Evolutionary conservation across 2,113 vertebrate species (phyloP).

Genomic region (Psittacula cyanocephala): DNA sequence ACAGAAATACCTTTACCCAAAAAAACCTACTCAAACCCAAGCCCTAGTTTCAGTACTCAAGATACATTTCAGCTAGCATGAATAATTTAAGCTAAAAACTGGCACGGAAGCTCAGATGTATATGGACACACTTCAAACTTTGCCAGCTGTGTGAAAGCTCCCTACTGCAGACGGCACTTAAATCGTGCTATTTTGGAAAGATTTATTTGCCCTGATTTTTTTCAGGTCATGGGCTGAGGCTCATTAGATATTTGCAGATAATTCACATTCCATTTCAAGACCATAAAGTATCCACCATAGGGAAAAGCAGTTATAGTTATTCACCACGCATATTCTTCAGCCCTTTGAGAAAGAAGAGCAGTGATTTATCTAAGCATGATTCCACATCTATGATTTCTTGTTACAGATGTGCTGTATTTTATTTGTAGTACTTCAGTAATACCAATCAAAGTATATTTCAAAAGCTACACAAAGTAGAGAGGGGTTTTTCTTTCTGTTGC

Average conservation of each 20-base stretch:
- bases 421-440: fast-evolving
- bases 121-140: not conserved
- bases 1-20: not conserved
- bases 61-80: fast-evolving
- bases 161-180: not conserved
- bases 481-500: not conserved
- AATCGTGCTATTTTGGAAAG: not conserved
- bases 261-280: not conserved
- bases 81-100: fast-evolving
- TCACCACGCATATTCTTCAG: not conserved
- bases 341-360: not conserved
- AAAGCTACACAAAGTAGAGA: not conserved
- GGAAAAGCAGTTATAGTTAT: not conserved
- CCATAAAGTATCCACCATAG: not conserved
- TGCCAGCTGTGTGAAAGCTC: not conserved
- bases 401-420: not conserved
- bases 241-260: not conserved
- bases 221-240: not conserved
- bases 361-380: not conserved
- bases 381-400: not conserved
- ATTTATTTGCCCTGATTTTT: not conserved
- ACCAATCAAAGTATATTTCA: not conserved
- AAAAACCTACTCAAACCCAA: not conserved
- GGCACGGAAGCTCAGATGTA: fast-evolving
- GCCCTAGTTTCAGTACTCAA: too few relatives aligned